Evolutionary conservation across 2,797 vertebrate species (phyloP).

Genomic region (Poeciliopsis turneri): DNA sequence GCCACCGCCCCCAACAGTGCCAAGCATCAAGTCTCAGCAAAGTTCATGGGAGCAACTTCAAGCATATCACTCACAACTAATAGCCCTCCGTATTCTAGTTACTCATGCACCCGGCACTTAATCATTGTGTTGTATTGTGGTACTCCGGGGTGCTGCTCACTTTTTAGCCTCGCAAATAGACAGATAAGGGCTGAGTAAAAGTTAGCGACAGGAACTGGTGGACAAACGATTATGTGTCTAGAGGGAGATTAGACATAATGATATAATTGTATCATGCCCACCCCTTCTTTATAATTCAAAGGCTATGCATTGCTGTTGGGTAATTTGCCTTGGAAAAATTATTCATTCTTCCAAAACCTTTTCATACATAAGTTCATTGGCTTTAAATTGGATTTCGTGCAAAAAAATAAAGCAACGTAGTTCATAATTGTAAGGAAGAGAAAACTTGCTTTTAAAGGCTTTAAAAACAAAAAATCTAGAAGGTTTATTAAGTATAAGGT

Average conservation of each 20-base stretch:
- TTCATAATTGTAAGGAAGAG: not conserved
- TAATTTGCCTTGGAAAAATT: not conserved
- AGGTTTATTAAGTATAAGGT: not conserved
- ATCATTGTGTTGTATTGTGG: constrained; percentile 65
- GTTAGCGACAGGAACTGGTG: constrained; percentile 59
- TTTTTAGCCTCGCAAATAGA: constrained; percentile 54
- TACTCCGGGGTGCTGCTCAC: constrained; percentile 61
- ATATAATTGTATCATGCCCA: constrained; percentile 38
- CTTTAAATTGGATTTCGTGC: not conserved
- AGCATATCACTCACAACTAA: constrained; percentile 80
- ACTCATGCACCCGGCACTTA: constrained; percentile 68
- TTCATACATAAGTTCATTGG: not conserved
- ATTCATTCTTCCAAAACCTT: not conserved
- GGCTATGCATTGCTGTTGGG: not conserved
- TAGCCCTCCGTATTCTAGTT: constrained; percentile 68
- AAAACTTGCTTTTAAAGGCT: not conserved
- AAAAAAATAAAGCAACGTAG: not conserved
- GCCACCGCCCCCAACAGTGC: constrained; percentile 33
- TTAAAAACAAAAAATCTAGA: not conserved
- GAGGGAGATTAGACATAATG: constrained; percentile 42
- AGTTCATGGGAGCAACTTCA: constrained; percentile 75
- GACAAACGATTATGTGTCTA: constrained; percentile 58
- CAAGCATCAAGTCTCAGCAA: constrained; percentile 58
- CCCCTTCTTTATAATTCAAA: constrained; percentile 2
- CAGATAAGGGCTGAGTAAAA: constrained; percentile 59